Evolutionary conservation across 2,888 invertebrate genomes (phyloP), one percentile per base, ranked within the genome.

Genomic region (Acrocera orbiculus): DNA sequence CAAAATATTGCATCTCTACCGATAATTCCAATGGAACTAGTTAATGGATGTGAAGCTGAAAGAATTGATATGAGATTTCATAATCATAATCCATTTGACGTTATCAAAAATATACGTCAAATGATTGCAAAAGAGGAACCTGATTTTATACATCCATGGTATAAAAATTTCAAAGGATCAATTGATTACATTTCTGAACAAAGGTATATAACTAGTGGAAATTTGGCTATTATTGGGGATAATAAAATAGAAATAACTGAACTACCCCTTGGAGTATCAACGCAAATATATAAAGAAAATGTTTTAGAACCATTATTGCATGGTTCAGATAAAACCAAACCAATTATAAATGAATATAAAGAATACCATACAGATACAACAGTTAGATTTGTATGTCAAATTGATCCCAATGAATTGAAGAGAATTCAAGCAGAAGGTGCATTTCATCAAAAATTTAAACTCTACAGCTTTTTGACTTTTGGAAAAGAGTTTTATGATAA

Each of bases 301-400:
- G 82, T 90, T 0, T 62, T 98, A 26, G 95, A 95, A 53, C 73
- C 80, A 0, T 73, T 96, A 67, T 60, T 90, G 10, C 69, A 74
- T 44, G 89, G 90, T 19, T 66, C 66, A 0, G 76, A 76, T 5
- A 77, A 77, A 58, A 55, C 69, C 4, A 77, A 77, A 48, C 63
- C 75, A 0, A 41, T 73, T 5, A 63, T 77, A 39, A 54, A 69
- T 0, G 86, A 87, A 37, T 87, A 76, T 43, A 71, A 74, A 62
- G 96, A 99, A 56, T 95, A 95, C 59, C 83, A 90, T 56, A 95
- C 96, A 0, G 96, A 98, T 52, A 79, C 85, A 0, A 83, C 89
- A 0, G 89, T 99, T 0, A 76, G 81, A 35, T 96, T 95, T 59
- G 73, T 92, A 4, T 69, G 96, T 3, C 71, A 73, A 1, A 65